Conservation (phyloP, 23 tunicate species). For the Styela clava region DNA sequence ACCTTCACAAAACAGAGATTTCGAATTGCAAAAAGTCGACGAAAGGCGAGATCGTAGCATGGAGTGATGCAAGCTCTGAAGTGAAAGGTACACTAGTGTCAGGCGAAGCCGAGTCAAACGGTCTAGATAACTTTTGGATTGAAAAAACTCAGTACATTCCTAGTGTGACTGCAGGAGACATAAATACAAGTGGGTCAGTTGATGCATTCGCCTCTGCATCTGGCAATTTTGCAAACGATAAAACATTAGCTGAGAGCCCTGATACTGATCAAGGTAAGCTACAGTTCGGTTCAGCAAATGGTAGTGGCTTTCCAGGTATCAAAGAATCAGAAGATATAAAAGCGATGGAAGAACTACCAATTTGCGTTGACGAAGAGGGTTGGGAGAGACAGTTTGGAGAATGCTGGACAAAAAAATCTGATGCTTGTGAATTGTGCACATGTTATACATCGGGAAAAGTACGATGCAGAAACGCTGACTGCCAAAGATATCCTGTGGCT, state of each 20-base stretch:
- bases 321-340: no score
- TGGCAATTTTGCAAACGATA: no score
- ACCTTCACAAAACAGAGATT: neutral
- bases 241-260: no score
- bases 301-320: no score
- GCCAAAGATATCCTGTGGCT: slow-evolving; percentile 9
- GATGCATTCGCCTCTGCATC: no score
- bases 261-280: no score
- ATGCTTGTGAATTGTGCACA: slow-evolving; percentile 36
- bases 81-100: no score
- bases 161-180: neutral
- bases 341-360: slow-evolving; percentile 56
- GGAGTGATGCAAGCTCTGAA: no score
- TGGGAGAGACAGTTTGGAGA: slow-evolving; percentile 75
- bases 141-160: neutral
- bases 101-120: neutral
- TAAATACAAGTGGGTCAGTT: no score
- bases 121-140: neutral
- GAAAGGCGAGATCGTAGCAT: no score
- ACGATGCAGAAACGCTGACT: slow-evolving; percentile 9
- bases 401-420: slow-evolving; percentile 62
- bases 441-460: slow-evolving; percentile 4
- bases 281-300: no score
- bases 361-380: slow-evolving; percentile 69
- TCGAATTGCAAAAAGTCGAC: slow-evolving; percentile 12